Conservation (phyloP, 1,140 invertebrate genomes). For the Aplysia californica region DNA sequence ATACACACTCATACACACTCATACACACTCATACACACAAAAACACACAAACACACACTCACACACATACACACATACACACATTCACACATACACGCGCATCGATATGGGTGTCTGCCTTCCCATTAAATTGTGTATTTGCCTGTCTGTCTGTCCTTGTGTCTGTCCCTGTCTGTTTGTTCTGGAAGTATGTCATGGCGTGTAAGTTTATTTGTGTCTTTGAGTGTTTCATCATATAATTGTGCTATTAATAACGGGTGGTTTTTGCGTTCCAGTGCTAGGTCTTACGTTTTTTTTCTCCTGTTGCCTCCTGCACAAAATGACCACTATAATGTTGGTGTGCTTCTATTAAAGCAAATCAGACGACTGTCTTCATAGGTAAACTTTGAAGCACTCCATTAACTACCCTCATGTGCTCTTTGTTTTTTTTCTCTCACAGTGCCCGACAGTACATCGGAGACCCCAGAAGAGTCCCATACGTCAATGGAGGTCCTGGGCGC, state of each 20-base stretch:
- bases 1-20: too few relatives aligned
- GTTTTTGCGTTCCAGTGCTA: neutral
- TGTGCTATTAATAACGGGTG: neutral
- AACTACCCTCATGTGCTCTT: neutral
- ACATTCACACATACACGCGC: too few relatives aligned
- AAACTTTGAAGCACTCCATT: neutral
- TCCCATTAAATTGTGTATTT: neutral
- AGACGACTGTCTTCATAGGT: neutral
- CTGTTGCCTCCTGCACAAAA: neutral
- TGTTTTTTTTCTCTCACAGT: neutral
- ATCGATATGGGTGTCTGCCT: neutral
- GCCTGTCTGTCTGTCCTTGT: neutral
- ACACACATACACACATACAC: too few relatives aligned
- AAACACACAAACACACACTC: too few relatives aligned
- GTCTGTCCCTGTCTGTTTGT: conserved; percentile 15
- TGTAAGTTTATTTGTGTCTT: too few relatives aligned
- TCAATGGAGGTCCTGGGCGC: conserved; percentile 20
- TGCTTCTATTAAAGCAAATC: neutral
- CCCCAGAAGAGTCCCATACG: conserved; percentile 6
- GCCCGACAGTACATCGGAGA: conserved; percentile 1
- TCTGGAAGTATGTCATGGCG: too few relatives aligned
- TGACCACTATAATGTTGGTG: neutral
- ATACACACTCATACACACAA: too few relatives aligned
- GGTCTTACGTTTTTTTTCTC: neutral
- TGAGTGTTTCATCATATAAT: neutral